Evolutionary conservation across 2,888 invertebrate species (phyloP).

Genomic region (Tinea pellionella): DNA sequence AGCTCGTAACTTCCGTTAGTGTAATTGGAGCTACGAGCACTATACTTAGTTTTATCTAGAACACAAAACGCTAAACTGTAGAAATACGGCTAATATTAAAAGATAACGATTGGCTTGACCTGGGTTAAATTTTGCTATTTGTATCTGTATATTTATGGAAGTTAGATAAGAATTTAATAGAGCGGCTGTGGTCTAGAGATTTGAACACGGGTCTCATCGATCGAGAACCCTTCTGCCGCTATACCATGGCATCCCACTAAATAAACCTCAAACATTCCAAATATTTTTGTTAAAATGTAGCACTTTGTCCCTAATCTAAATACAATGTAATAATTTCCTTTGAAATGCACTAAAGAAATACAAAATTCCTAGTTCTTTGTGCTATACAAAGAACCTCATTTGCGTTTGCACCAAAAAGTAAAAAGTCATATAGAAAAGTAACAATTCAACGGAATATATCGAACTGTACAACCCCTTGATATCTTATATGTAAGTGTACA

Average conservation of each 20-base stretch:
- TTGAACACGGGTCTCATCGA: too few species aligned
- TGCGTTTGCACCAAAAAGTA: neutral
- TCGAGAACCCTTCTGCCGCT: too few species aligned
- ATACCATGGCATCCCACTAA: too few species aligned
- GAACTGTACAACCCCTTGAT: neutral
- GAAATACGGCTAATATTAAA: neutral
- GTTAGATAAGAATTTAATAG: too few species aligned
- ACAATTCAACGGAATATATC: neutral
- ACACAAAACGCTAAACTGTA: neutral
- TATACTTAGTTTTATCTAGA: constrained; percentile 10
- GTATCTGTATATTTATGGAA: too few species aligned
- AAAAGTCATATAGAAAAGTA: neutral
- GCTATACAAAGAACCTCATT: neutral
- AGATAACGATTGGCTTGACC: neutral
- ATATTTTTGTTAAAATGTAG: too few species aligned
- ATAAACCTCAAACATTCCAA: too few species aligned
- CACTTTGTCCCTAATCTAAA: too few species aligned
- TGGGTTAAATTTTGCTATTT: too few species aligned
- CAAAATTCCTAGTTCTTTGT: neutral
- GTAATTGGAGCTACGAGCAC: neutral
- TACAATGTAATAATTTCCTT: too few species aligned
- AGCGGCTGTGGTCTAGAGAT: too few species aligned
- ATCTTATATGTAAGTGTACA: neutral
- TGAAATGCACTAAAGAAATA: neutral
- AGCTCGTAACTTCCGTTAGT: neutral